Percentiles rank a stretch among this genome's conserved stretches.
These are phyloP conservation scores for Leptura quadrifasciata DNA, from an alignment of 2,888 invertebrate species.

Conservation along the genomic window DNA sequence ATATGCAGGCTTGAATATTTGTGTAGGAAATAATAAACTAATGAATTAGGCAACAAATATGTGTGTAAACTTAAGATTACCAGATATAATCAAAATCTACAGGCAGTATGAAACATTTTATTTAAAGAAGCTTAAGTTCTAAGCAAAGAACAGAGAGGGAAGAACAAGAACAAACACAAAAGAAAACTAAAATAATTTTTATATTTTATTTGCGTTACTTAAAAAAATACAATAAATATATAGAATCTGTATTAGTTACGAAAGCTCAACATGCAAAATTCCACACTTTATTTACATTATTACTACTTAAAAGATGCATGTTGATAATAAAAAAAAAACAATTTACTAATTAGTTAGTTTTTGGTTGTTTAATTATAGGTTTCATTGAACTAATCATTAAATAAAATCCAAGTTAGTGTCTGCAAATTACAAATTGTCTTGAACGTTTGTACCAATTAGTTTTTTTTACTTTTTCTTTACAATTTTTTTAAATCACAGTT, in stretches of 20 bases:
- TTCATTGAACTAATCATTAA: not conserved
- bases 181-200: conserved; percentile 37
- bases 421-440: not conserved
- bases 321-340: conserved; percentile 9
- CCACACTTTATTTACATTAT: conserved; percentile 23
- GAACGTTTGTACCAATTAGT: not conserved
- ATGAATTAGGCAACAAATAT: too few relatives aligned
- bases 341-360: conserved; percentile 15
- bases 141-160: conserved; percentile 15
- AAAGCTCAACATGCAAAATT: conserved; percentile 30
- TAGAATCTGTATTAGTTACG: conserved; percentile 35
- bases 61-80: too few relatives aligned
- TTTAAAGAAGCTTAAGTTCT: not conserved
- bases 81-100: too few relatives aligned
- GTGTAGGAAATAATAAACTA: too few relatives aligned
- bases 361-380: conserved; percentile 3
- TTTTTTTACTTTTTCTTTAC: not conserved
- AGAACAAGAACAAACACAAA: conserved; percentile 34
- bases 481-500: conserved; percentile 5
- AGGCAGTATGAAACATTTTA: not conserved
- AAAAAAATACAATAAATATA: conserved; percentile 44
- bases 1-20: too few relatives aligned
- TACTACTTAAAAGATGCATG: conserved; percentile 23
- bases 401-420: not conserved
- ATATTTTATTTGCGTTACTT: conserved; percentile 37